Conservation (phyloP, 1,140 invertebrate genomes). For the Cardiocondyla obscurior region DNA sequence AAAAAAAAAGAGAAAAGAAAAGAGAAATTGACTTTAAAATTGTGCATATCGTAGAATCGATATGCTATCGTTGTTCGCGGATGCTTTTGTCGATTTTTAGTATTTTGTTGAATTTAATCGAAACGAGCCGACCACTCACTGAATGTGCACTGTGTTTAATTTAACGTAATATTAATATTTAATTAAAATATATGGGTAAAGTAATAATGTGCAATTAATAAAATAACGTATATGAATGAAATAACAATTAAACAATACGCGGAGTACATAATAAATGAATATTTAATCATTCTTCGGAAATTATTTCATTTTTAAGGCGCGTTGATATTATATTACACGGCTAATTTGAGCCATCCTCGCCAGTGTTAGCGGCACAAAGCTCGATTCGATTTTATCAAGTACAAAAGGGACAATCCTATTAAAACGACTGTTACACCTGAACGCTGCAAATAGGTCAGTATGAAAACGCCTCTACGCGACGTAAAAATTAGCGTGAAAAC, state of each 20-base stretch:
- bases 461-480: conserved; percentile 8
- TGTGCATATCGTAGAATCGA: not conserved
- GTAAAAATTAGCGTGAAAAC: conserved; percentile 35
- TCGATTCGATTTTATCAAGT: conserved; percentile 43
- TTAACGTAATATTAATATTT: conserved; percentile 6
- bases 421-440: conserved; percentile 6
- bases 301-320: not conserved
- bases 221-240: not conserved
- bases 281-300: not conserved
- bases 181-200: not conserved
- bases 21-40: not conserved
- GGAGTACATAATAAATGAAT: not conserved
- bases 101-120: not conserved
- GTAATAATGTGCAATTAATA: not conserved
- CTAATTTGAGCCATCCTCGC: not conserved
- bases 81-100: not conserved
- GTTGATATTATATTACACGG: not conserved
- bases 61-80: not conserved
- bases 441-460: conserved; percentile 14
- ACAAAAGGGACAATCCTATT: conserved; percentile 4
- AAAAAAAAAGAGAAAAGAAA: no score
- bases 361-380: conserved; percentile 1
- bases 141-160: not conserved
- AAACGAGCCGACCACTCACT: not conserved
- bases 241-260: not conserved